phyloP scores from a whole-genome alignment of 2,888 invertebrate species.

The Nesidiocoris tenuis region DNA sequence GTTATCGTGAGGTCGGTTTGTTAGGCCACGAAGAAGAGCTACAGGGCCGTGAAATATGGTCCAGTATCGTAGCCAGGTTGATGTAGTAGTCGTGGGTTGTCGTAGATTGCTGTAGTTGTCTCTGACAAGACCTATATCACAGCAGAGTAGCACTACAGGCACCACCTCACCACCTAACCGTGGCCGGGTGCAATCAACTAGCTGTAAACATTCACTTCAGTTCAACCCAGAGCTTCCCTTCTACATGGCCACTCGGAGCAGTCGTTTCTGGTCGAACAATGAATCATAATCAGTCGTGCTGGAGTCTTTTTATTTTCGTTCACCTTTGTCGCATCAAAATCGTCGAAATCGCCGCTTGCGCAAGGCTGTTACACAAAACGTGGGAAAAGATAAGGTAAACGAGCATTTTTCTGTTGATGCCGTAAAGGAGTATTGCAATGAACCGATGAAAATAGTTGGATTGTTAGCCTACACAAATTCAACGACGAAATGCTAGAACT shows the following conservation, averaged over 20 bases:
- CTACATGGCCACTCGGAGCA: too few relatives aligned
- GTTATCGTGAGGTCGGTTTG: slow-evolving; percentile 42
- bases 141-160: too few relatives aligned
- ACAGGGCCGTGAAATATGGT: slow-evolving; percentile 35
- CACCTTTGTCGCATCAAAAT: background rate
- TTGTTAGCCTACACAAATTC: too few relatives aligned
- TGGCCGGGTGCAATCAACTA: slow-evolving; percentile 32
- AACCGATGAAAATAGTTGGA: too few relatives aligned
- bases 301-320: slow-evolving; percentile 20
- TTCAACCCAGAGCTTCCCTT: background rate
- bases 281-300: slow-evolving; percentile 39
- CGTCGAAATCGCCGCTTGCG: too few relatives aligned
- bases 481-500: too few relatives aligned
- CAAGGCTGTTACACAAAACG: too few relatives aligned
- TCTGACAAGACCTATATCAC: background rate
- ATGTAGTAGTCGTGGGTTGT: background rate
- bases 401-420: too few relatives aligned
- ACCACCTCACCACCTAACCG: background rate
- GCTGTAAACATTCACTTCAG: slow-evolving; percentile 40
- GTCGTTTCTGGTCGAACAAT: slow-evolving; percentile 23
- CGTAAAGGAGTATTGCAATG: too few relatives aligned
- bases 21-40: slow-evolving; percentile 22
- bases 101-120: background rate
- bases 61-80: background rate
- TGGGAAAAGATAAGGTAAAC: too few relatives aligned